Evolutionary conservation across 2,888 invertebrate genomes (phyloP).

Genomic region (Heliconius sara): DNA sequence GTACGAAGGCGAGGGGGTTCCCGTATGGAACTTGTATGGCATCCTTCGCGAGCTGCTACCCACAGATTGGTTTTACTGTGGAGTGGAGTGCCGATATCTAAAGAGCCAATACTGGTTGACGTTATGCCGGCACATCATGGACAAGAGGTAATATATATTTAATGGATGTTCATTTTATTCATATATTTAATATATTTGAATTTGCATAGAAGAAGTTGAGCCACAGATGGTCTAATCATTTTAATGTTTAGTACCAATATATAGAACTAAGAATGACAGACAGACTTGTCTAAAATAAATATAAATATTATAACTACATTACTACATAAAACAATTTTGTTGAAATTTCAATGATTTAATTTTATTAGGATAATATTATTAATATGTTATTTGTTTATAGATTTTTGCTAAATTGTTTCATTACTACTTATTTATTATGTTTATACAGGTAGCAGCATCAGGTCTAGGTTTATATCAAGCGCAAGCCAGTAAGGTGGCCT

Average conservation of each 20-base stretch:
- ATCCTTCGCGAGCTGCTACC: conserved; percentile 93
- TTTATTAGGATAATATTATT: background rate
- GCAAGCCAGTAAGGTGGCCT: conserved; percentile 90
- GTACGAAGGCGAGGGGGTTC: conserved; percentile 89
- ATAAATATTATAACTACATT: no score
- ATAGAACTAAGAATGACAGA: no score
- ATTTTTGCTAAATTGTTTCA: background rate
- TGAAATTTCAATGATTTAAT: background rate
- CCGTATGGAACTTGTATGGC: conserved; percentile 93
- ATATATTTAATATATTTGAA: no score
- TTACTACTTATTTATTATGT: background rate
- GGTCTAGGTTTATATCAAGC: conserved; percentile 94
- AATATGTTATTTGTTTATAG: background rate
- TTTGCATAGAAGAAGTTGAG: no score
- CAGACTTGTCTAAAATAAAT: background rate
- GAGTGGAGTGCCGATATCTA: conserved; percentile 90
- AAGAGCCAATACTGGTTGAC: conserved; percentile 82
- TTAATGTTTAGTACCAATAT: no score
- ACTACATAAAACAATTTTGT: no score
- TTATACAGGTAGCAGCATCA: conserved; percentile 86
- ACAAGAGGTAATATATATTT: conserved; percentile 81
- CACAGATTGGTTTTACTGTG: conserved; percentile 94
- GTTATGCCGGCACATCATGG: conserved; percentile 87
- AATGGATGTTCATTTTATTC: background rate
- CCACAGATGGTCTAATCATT: no score